These are phyloP conservation scores for Anoncus sp. DNA, from an alignment of 2,888 invertebrate genomes.

Conservation along the genomic window DNA sequence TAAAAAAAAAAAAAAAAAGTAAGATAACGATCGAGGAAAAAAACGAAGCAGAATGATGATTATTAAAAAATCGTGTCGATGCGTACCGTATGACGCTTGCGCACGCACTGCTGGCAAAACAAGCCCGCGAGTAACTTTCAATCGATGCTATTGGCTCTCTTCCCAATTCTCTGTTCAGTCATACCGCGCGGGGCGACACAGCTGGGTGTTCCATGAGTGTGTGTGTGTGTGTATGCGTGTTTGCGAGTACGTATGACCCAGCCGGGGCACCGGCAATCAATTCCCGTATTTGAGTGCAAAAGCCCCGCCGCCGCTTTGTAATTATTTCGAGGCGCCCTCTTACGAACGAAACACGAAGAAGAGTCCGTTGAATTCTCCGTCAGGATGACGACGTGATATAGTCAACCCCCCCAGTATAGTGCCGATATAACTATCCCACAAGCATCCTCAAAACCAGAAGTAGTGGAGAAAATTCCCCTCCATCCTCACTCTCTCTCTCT, in stretches of 20 bases:
- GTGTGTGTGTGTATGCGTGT: slow-evolving; percentile 24
- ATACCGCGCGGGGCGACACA: slow-evolving; percentile 37
- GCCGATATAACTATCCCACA: not conserved
- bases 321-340: slow-evolving; percentile 61
- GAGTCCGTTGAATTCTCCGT: slow-evolving; percentile 14
- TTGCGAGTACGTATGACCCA: not conserved
- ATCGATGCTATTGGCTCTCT: slow-evolving; percentile 41
- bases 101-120: slow-evolving; percentile 51
- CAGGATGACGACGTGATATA: slow-evolving; percentile 28
- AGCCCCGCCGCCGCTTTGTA: slow-evolving; percentile 62
- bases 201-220: slow-evolving; percentile 50
- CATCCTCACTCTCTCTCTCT: no score
- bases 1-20: not conserved
- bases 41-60: not conserved
- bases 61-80: not conserved
- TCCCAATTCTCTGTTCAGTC: slow-evolving; percentile 19
- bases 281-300: slow-evolving; percentile 47
- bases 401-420: not conserved
- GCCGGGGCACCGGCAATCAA: slow-evolving; percentile 45
- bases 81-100: slow-evolving; percentile 53
- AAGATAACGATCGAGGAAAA: not conserved
- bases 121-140: slow-evolving; percentile 51
- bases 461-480: not conserved
- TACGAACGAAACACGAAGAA: slow-evolving; percentile 1
- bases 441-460: not conserved